Conservation (phyloP, 2,113 vertebrate genomes). For the Girardinichthys multiradiatus region DNA sequence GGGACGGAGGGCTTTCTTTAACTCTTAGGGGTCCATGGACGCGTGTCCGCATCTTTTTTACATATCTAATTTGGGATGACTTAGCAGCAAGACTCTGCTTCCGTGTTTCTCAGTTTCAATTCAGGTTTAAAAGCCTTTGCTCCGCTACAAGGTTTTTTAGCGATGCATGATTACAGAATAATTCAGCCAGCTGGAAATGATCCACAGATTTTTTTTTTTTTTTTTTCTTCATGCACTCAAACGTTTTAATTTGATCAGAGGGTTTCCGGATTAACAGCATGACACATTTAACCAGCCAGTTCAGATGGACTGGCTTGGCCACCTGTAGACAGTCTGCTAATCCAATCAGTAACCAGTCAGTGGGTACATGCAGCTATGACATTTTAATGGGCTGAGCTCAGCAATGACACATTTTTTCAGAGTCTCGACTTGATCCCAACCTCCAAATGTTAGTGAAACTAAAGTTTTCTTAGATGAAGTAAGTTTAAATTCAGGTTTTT, state of each 20-base stretch:
- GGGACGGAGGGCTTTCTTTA: too few relatives aligned
- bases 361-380: slow-evolving; percentile 26
- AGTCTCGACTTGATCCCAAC: not conserved
- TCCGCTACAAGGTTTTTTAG: slow-evolving; percentile 15
- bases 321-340: slow-evolving; percentile 63
- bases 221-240: slow-evolving; percentile 34
- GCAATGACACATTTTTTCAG: slow-evolving; percentile 14
- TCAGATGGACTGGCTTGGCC: slow-evolving; percentile 51
- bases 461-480: too few relatives aligned
- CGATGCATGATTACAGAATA: not conserved
- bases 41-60: too few relatives aligned
- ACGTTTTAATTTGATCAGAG: slow-evolving; percentile 67
- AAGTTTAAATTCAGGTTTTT: not conserved
- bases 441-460: not conserved
- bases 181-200: slow-evolving; percentile 25
- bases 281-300: slow-evolving; percentile 43
- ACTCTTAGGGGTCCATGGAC: too few relatives aligned
- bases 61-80: too few relatives aligned
- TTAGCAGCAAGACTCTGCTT: too few relatives aligned
- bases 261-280: slow-evolving; percentile 63
- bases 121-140: not conserved
- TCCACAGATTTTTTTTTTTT: slow-evolving; percentile 31
- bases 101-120: too few relatives aligned
- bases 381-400: slow-evolving; percentile 27
- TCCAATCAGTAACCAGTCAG: slow-evolving; percentile 53